Percentiles rank a stretch among this genome's conserved stretches.
Evolutionary conservation across 2,797 vertebrate genomes (phyloP).

Genomic region (Chloroceryle inda): DNA sequence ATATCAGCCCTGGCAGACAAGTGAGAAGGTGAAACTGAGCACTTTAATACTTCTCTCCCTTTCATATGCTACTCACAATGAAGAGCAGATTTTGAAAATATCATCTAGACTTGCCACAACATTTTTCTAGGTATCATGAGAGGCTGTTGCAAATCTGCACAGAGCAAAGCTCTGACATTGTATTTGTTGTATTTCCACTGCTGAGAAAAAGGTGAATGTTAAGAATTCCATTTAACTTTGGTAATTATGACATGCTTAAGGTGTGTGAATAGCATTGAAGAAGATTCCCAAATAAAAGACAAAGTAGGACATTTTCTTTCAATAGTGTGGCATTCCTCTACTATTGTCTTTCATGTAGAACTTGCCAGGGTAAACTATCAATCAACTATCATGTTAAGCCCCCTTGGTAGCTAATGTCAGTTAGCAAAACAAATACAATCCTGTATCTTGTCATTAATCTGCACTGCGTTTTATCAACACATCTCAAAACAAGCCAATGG

Average conservation of each 20-base stretch:
- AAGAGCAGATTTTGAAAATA: neutral
- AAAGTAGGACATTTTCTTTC: neutral
- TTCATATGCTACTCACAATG: neutral
- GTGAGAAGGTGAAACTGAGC: neutral
- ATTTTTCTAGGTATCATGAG: neutral
- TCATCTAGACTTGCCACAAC: neutral
- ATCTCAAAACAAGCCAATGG: constrained; percentile 20
- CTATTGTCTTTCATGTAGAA: neutral
- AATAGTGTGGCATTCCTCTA: neutral
- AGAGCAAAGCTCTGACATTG: neutral
- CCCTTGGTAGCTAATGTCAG: neutral
- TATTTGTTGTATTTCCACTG: neutral
- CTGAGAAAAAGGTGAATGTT: neutral
- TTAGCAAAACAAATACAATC: neutral
- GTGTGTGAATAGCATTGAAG: neutral
- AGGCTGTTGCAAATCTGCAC: neutral
- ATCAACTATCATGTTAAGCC: neutral
- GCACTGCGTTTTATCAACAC: constrained; percentile 3
- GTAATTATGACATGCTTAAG: neutral
- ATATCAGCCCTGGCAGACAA: neutral
- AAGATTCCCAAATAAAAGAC: neutral
- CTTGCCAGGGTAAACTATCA: neutral
- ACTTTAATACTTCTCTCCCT: neutral
- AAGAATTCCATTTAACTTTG: neutral
- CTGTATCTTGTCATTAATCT: constrained; percentile 45